phyloP scores from a whole-genome alignment of 2,888 invertebrate genomes.

The Aromia moschata region DNA sequence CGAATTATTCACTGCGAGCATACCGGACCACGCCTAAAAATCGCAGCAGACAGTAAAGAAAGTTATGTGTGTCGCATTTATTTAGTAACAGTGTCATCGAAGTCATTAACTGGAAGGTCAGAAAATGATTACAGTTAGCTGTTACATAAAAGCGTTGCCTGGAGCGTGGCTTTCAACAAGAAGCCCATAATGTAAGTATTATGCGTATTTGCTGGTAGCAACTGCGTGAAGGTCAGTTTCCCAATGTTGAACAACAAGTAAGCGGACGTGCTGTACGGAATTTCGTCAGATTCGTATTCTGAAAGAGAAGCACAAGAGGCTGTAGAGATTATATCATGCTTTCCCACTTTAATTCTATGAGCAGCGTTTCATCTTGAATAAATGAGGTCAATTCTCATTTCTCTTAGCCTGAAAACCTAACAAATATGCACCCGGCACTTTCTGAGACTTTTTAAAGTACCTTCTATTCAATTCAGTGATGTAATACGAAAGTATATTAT shows the following conservation, averaged over 20 bases:
- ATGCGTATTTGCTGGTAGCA: background rate
- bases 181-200: background rate
- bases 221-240: background rate
- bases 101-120: background rate
- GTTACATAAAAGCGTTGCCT: background rate
- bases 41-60: background rate
- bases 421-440: no score
- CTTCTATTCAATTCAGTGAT: no score
- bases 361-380: no score
- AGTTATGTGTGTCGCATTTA: constrained; percentile 4
- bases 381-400: no score
- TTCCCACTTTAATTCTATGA: no score
- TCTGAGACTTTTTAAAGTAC: no score
- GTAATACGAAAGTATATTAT: no score
- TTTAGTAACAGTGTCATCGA: constrained; percentile 1
- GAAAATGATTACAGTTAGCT: background rate
- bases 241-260: background rate
- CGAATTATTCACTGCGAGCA: background rate
- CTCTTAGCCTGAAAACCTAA: no score
- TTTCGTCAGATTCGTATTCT: no score
- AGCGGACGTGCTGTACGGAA: no score
- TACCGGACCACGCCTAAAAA: constrained; percentile 2
- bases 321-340: no score
- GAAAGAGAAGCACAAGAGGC: no score
- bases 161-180: background rate